Conservation (phyloP, 2,797 vertebrate species). For the Capromys pilorides region DNA sequence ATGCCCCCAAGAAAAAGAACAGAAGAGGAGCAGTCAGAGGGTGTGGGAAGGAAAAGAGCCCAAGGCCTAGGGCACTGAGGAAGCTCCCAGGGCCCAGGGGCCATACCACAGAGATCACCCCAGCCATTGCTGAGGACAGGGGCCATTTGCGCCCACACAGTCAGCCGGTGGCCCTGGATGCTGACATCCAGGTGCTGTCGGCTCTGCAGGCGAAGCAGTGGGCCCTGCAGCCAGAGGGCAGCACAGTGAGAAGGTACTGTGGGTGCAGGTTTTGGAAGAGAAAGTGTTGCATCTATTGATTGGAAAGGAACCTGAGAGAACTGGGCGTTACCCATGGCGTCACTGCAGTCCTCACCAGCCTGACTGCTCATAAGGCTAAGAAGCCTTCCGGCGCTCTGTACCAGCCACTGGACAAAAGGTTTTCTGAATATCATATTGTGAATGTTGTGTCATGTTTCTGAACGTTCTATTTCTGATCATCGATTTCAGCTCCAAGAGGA, state of each 20-base stretch:
- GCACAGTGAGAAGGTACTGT: not conserved
- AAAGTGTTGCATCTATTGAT: not conserved
- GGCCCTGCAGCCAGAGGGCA: not conserved
- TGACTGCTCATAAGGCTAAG: not conserved
- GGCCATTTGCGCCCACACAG: not conserved
- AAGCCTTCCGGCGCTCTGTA: not conserved
- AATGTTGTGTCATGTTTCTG: not conserved
- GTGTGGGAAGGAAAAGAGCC: not conserved
- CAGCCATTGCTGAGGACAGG: not conserved
- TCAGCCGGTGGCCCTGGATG: not conserved
- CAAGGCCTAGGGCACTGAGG: not conserved
- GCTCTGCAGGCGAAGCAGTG: not conserved
- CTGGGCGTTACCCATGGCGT: not conserved
- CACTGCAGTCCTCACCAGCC: fast-evolving
- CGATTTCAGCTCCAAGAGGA: not conserved
- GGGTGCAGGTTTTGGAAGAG: not conserved
- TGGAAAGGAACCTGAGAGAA: not conserved
- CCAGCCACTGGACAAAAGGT: fast-evolving
- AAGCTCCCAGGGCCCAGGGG: not conserved
- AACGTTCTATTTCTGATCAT: not conserved
- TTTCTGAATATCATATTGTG: not conserved
- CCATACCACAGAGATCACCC: not conserved
- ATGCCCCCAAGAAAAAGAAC: not conserved
- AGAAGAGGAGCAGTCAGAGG: not conserved
- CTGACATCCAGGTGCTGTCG: not conserved